phyloP scores from a whole-genome alignment of 1,140 invertebrate species.

The Meteorus sp. region DNA sequence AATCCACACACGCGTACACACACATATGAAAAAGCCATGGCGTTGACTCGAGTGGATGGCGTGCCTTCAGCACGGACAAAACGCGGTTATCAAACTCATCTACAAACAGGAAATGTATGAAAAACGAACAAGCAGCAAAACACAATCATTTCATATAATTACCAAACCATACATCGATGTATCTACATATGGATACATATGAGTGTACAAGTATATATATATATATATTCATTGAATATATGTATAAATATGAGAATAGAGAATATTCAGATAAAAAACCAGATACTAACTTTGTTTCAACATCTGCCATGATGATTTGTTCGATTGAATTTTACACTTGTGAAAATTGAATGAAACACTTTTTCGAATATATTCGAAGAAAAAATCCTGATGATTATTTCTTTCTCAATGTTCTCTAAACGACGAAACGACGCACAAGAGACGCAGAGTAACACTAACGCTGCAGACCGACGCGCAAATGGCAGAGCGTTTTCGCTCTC shows the following conservation, averaged over 20 bases:
- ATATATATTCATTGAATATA: background rate
- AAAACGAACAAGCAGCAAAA: too few species aligned
- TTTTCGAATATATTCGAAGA: conserved; percentile 8
- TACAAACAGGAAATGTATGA: too few species aligned
- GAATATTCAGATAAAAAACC: too few species aligned
- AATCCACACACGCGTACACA: too few species aligned
- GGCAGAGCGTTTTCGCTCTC: conserved; percentile 49
- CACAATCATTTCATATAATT: too few species aligned
- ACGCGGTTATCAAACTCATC: too few species aligned
- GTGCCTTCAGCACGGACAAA: too few species aligned
- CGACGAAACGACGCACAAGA: conserved; percentile 9
- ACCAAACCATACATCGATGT: too few species aligned
- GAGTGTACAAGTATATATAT: background rate
- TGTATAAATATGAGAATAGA: conserved; percentile 13
- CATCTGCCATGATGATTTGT: conserved; percentile 50
- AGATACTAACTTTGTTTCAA: conserved; percentile 52
- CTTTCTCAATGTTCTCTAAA: conserved; percentile 7
- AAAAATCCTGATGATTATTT: background rate
- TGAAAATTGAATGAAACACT: background rate
- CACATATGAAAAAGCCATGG: too few species aligned
- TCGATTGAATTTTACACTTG: conserved; percentile 18
- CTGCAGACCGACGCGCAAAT: conserved; percentile 55
- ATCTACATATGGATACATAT: too few species aligned
- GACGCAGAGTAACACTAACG: conserved; percentile 41
- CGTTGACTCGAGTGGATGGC: too few species aligned